Percentiles rank a stretch among this genome's conserved stretches.
These are phyloP conservation scores for Nothoprocta perdicaria DNA, from an alignment of 2,113 vertebrate species.

Conservation along the genomic window DNA sequence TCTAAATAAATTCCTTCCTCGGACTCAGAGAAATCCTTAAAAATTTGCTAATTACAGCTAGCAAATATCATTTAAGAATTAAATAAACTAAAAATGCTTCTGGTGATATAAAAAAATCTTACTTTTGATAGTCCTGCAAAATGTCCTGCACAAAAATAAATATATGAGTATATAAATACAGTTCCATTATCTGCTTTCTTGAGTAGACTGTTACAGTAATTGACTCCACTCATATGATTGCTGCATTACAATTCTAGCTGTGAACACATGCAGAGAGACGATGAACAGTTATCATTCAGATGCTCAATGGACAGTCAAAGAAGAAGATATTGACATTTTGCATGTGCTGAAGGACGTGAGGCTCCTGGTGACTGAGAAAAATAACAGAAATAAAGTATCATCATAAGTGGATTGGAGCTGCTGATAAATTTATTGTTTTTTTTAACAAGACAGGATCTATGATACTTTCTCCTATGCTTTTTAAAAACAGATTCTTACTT, in stretches of 20 bases:
- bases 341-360: background rate
- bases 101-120: conserved; percentile 27
- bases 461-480: background rate
- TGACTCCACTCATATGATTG: background rate
- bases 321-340: background rate
- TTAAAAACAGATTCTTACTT: background rate
- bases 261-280: background rate
- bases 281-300: background rate
- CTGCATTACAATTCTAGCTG: background rate
- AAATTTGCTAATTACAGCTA: conserved; percentile 37
- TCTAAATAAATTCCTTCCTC: conserved; percentile 45
- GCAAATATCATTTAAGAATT: conserved; percentile 20
- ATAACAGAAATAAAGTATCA: background rate
- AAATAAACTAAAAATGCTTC: conserved; percentile 26
- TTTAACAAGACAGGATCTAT: background rate
- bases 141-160: background rate
- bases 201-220: background rate
- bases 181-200: conserved; percentile 4
- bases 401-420: background rate
- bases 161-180: conserved; percentile 3
- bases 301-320: background rate
- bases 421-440: background rate
- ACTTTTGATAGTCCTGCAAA: conserved; percentile 17
- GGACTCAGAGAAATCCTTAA: conserved; percentile 51
- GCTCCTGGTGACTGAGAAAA: background rate